Evolutionary conservation across 2,113 vertebrate genomes (phyloP).

Genomic region (Sisor rabdophorus): DNA sequence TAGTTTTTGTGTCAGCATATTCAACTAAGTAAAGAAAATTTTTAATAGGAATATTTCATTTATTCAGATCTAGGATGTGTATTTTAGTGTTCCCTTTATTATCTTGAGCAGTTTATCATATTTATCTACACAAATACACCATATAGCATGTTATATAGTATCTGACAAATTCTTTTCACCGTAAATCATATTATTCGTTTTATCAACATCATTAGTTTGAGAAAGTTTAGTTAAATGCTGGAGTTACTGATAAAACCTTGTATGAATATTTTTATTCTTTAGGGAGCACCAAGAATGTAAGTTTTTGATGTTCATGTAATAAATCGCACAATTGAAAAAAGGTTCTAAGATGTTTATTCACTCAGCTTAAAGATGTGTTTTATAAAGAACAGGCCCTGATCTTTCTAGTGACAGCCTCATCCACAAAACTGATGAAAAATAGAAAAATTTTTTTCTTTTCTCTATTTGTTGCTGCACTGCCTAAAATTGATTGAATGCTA

Average conservation of each 20-base stretch:
- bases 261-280: not conserved
- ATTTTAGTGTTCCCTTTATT: too few relatives aligned
- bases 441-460: conserved; percentile 54
- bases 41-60: too few relatives aligned
- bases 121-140: too few relatives aligned
- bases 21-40: too few relatives aligned
- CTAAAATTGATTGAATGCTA: conserved; percentile 8
- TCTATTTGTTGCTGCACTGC: not conserved
- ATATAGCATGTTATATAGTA: too few relatives aligned
- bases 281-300: not conserved
- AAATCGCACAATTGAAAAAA: not conserved
- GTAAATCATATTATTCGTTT: too few relatives aligned
- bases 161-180: too few relatives aligned
- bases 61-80: too few relatives aligned
- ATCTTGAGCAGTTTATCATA: too few relatives aligned
- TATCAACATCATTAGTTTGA: not conserved
- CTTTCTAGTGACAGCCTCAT: conserved; percentile 58
- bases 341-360: not conserved
- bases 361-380: conserved; percentile 6
- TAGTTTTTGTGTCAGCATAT: too few relatives aligned
- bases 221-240: not conserved
- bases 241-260: not conserved
- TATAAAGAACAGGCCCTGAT: conserved; percentile 46
- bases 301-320: conserved; percentile 15
- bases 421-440: conserved; percentile 60